These are phyloP conservation scores for Periparus ater DNA, from an alignment of 2,797 vertebrate species.

Conservation along the genomic window DNA sequence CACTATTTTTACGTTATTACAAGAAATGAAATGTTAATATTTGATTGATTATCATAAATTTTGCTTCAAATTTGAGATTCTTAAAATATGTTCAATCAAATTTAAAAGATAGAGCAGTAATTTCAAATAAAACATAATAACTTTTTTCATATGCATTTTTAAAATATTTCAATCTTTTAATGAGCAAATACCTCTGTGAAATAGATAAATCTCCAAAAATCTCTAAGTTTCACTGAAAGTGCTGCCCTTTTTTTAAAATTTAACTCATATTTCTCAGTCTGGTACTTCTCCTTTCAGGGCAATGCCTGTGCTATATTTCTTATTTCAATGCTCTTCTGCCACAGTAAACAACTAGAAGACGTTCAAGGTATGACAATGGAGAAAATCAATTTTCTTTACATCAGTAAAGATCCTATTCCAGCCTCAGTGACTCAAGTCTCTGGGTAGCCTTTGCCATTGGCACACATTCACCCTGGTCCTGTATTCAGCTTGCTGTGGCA, in stretches of 20 bases:
- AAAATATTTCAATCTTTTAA: not conserved
- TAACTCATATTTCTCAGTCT: not conserved
- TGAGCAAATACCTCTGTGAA: not conserved
- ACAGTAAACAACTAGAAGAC: not conserved
- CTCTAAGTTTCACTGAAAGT: not conserved
- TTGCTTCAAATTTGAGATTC: not conserved
- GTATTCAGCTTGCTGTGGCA: not conserved
- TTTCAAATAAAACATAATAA: not conserved
- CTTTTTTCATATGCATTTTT: not conserved
- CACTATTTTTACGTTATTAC: not conserved
- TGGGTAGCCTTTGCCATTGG: not conserved
- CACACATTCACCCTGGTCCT: not conserved
- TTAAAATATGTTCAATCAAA: not conserved
- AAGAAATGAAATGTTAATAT: not conserved
- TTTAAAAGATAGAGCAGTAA: not conserved
- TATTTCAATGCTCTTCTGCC: not conserved
- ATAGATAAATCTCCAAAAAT: not conserved
- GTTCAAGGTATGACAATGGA: not conserved
- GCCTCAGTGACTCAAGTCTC: not conserved
- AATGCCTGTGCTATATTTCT: not conserved
- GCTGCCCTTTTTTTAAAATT: not conserved
- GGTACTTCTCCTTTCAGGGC: not conserved
- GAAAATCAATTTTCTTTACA: not conserved
- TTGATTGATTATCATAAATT: not conserved
- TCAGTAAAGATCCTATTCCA: not conserved